Evolutionary conservation across 2,113 vertebrate genomes (phyloP), one percentile per base, ranked within the genome.

Genomic region (Coturnix japonica): DNA sequence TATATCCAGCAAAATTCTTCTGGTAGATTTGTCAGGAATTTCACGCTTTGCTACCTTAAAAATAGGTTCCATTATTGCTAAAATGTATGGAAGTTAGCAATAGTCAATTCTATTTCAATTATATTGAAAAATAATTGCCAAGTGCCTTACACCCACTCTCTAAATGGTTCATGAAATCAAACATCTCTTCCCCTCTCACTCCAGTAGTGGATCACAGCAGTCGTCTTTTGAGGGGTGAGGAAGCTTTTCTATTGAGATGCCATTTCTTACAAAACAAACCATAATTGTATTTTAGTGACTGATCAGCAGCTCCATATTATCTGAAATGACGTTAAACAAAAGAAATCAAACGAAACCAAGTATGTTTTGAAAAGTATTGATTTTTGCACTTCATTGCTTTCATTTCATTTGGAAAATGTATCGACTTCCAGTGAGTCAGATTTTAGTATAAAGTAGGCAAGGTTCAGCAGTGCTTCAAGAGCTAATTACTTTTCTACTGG

Each of bases 401-500:
- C 63, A 63, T 85, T 94, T 79, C 63, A 56, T 91, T 71, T 63
- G 44, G 91, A 91, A 93, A 91, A 71, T 47, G 83, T 94, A 90
- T 64, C 41, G 85, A 73, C 60, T 90, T 87, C 10, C 63, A 89
- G 59, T 94, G 91, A 94, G 83, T 93, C 59, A 60, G 13, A 71
- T 88, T 89, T 88, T 71, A 79, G 31, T 72, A 57, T 60, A 87
- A 93, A 89, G 92, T 79, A 91, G 46, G 53, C 63, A 70, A 78
- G 31, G 20, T 86, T 95, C 75, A 96, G 13, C 69, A 65, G 64
- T 71, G 39, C 73, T 91, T 81, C 85, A 94, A 85, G 77, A 89
- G 95, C 87, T 81, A 91, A 93, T 85, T 93, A 53, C 56, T 88
- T 95, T 77, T 88, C 73, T 91, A 85, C 73, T 74, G 37, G 70